Percentiles rank a stretch among this genome's conserved stretches.
Evolutionary conservation across 2,888 invertebrate genomes (phyloP).

Genomic region (Celastrina argiolus): DNA sequence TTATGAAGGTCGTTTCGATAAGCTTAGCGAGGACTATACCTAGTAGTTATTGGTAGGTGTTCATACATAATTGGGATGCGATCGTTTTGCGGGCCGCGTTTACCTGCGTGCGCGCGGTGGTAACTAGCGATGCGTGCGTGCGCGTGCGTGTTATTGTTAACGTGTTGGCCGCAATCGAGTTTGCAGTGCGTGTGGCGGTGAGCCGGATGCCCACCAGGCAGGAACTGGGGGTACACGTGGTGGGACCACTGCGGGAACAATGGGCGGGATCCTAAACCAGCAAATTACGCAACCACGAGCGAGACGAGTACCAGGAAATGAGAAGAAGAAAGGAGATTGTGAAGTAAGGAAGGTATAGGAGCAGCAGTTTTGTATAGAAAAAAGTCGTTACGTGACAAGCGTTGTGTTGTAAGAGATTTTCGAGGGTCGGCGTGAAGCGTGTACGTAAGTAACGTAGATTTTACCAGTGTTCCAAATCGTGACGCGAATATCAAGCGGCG

Average conservation of each 20-base stretch:
- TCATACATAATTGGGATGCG: conserved; percentile 42
- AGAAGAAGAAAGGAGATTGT: neutral
- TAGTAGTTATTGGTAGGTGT: conserved; percentile 4
- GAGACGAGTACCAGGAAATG: conserved; percentile 7
- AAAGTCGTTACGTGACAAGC: conserved; percentile 22
- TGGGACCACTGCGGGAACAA: conserved; percentile 97
- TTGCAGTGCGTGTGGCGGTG: conserved; percentile 80
- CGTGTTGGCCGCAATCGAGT: conserved; percentile 71
- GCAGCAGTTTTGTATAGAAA: neutral
- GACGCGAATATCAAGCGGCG: conserved; percentile 75
- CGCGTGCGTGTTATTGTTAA: conserved; percentile 71
- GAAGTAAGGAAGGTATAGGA: neutral
- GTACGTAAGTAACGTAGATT: conserved; percentile 60
- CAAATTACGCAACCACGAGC: conserved; percentile 10
- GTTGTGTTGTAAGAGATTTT: conserved; percentile 37
- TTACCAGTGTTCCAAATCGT: conserved; percentile 77
- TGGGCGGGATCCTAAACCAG: conserved; percentile 81
- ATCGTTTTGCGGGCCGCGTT: conserved; percentile 49
- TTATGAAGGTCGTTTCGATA: neutral
- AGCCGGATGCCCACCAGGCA: conserved; percentile 91
- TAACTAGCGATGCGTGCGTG: conserved; percentile 75
- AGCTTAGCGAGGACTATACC: neutral
- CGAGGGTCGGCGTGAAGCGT: conserved; percentile 44
- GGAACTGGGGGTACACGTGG: conserved; percentile 95
- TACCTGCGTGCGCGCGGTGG: conserved; percentile 77